phyloP scores from a whole-genome alignment of 2,888 invertebrate genomes.

The Chydorus sphaericus region DNA sequence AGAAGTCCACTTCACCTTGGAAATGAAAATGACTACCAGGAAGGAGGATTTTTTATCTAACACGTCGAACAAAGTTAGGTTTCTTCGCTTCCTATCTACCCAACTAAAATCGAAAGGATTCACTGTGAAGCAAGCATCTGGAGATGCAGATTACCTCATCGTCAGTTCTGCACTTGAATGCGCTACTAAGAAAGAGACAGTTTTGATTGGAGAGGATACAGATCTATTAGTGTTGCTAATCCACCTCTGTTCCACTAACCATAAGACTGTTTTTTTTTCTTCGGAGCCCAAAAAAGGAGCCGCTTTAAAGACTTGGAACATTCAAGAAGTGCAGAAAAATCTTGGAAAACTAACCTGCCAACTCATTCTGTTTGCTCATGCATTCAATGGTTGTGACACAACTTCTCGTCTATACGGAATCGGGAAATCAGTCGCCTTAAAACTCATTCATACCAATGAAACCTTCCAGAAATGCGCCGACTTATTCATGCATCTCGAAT shows the following conservation, averaged over 20 bases:
- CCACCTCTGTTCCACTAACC: too few species aligned
- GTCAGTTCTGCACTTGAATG: conserved; percentile 4
- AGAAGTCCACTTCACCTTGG: conserved; percentile 3
- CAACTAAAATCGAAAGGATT: conserved; percentile 1
- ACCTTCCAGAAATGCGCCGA: background rate
- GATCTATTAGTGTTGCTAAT: conserved; percentile 6
- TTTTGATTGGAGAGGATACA: conserved; percentile 12
- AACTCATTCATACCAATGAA: background rate
- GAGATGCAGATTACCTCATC: conserved; percentile 9
- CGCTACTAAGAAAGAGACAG: background rate
- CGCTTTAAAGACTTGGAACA: background rate
- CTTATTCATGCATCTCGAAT: background rate
- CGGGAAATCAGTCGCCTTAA: background rate
- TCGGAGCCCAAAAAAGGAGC: background rate
- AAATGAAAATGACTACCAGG: background rate
- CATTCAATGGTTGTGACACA: background rate
- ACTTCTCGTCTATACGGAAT: background rate
- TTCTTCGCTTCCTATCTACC: background rate
- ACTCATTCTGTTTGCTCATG: background rate
- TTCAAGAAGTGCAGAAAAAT: background rate
- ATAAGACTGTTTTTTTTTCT: too few species aligned
- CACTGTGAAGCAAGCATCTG: background rate
- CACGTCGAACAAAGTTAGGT: background rate
- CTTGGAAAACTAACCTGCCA: background rate
- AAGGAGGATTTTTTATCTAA: conserved; percentile 6